Base-by-base conservation (phyloP, 35 echinoderm and acorn worm species). In the Stichopus chloronotus region DNA sequence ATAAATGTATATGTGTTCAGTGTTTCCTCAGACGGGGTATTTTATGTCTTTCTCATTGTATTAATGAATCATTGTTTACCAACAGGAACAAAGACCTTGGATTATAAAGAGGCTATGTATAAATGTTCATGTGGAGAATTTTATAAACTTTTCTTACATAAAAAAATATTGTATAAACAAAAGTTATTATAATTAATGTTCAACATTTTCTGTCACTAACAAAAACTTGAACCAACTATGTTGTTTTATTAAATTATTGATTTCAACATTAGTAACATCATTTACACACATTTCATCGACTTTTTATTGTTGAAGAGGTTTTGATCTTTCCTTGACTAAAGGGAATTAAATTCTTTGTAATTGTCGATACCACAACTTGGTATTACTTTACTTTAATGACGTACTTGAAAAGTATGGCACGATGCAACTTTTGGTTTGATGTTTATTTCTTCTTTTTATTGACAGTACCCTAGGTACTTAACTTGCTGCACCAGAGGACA, bases 61-160 rank as follows among this genome's bases (percentile, higher is more conserved):
- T 43, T 74, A 19, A 16, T 74, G 17, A 74, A 74, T 74, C 69
- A 74, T 74, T 74, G 69, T 74, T 74, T 74, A 74, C 69, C 69
- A 74, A 74, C 19, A 74, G 3, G 30, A 43, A 74, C 69, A 74
- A 74, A 74, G 69, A 74, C 69, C 69, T 74, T 74, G 69, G 22
- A 20, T 74, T 74, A n/a, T 74, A 74, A 19, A 74, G 69, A 74
- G 69, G 69, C 69, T 14, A 74, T 74, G 69, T 74, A 74, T 21
- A 74, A 74, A 74, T 74, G 17, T 74, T 74, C 11, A 19, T 74
- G 17, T 74, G 69, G 19, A 74, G 69, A 43, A 61, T 61, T 21
- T 74, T 74, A 74, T 74, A 7, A 74, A 74, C 7, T 74, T 20
- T 74, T 74, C 59, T 43, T 43, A 43, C 30, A 43, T 43, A 43